phyloP scores from a whole-genome alignment of 1,140 invertebrate genomes.

The Zaprionus ghesquierei region DNA sequence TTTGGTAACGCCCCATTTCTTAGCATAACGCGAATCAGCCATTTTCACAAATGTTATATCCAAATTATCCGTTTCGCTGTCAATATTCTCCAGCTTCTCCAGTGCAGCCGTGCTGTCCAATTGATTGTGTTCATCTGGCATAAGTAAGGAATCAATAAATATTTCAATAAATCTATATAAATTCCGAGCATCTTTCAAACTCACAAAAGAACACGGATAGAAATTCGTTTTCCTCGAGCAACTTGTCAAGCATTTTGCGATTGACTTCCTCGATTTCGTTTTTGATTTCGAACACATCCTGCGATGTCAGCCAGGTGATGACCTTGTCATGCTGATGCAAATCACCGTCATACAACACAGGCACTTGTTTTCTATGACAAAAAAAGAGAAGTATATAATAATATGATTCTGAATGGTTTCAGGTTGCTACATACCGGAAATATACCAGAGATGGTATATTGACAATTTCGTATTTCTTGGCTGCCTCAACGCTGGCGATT shows the following conservation, averaged over 20 bases:
- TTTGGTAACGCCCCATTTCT: conserved; percentile 97
- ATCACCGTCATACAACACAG: conserved; percentile 95
- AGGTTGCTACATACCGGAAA: conserved; percentile 85
- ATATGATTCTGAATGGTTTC: too few species aligned
- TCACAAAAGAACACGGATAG: conserved; percentile 97
- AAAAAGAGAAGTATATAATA: background rate
- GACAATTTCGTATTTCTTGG: conserved; percentile 91
- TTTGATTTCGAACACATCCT: conserved; percentile 97
- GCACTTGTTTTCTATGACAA: conserved; percentile 88
- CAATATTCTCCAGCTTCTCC: conserved; percentile 94
- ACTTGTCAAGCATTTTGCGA: conserved; percentile 96
- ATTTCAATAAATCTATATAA: background rate
- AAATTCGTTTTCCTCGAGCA: conserved; percentile 97
- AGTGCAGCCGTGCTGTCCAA: conserved; percentile 91
- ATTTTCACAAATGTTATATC: conserved; percentile 98
- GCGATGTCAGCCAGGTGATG: conserved; percentile 94
- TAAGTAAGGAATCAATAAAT: conserved; percentile 37
- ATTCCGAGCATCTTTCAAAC: conserved; percentile 75
- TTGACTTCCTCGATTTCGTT: conserved; percentile 98
- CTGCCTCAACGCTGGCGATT: conserved; percentile 92
- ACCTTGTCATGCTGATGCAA: conserved; percentile 93
- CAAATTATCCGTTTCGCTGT: conserved; percentile 95
- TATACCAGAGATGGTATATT: conserved; percentile 94
- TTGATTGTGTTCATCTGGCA: conserved; percentile 90
- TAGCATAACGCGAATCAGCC: conserved; percentile 93